A percentile compares a stretch with the other conserved stretches of the same genome.
Conservation (phyloP, 2,113 vertebrate genomes). For the Ancistrus triradiatus region DNA sequence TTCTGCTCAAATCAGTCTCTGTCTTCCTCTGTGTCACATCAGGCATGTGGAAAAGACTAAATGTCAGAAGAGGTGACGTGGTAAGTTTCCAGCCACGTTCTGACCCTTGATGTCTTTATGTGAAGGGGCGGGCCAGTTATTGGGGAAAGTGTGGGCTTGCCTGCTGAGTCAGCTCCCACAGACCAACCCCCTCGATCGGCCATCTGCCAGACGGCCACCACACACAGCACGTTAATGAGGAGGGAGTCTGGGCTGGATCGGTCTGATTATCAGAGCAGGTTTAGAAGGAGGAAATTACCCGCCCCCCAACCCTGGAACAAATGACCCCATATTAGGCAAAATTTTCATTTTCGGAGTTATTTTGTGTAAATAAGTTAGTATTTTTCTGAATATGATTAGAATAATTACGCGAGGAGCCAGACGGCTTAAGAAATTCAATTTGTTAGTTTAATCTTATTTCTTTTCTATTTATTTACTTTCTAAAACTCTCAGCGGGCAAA, state of each 20-base stretch:
- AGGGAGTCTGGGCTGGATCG: constrained; percentile 7
- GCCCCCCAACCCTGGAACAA: no score
- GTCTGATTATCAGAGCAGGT: constrained; percentile 2
- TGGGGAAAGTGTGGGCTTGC: neutral
- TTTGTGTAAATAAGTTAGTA: no score
- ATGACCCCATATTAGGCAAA: no score
- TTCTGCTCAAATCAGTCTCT: no score
- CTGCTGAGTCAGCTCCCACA: constrained; percentile 33
- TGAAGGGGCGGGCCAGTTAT: neutral
- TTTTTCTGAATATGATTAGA: no score
- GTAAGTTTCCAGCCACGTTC: constrained; percentile 30
- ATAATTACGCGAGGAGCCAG: no score
- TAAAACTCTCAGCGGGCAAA: no score
- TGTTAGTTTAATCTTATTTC: no score
- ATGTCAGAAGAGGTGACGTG: constrained; percentile 41
- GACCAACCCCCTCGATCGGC: constrained; percentile 26
- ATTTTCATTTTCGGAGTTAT: no score
- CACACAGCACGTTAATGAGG: constrained; percentile 20
- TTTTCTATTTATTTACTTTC: no score
- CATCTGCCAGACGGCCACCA: constrained; percentile 36
- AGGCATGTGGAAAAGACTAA: constrained; percentile 27
- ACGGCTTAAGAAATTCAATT: no score
- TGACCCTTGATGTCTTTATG: constrained; percentile 36
- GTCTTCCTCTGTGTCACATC: neutral
- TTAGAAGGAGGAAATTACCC: neutral